Conservation (phyloP, 2,797 vertebrate genomes). For the Pseudochromis fuscus region DNA sequence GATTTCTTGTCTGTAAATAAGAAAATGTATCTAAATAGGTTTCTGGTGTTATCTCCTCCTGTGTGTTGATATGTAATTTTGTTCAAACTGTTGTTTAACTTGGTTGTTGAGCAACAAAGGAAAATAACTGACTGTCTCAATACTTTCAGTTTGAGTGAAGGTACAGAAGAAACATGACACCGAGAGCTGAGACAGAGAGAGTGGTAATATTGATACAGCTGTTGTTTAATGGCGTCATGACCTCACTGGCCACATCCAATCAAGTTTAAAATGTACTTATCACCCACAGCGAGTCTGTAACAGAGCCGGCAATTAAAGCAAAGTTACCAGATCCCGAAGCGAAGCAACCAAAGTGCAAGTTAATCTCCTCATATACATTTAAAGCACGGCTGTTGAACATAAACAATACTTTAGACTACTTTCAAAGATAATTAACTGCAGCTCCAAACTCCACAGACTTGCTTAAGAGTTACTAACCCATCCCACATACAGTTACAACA, state of each 20-base stretch:
- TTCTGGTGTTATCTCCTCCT: background rate
- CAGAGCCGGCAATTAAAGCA: slow-evolving; percentile 55
- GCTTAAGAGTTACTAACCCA: slow-evolving; percentile 39
- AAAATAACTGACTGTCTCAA: background rate
- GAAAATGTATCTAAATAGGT: background rate
- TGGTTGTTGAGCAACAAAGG: background rate
- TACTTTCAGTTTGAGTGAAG: slow-evolving; percentile 9
- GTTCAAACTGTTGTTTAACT: background rate
- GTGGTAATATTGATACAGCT: slow-evolving; percentile 70
- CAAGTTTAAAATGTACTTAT: slow-evolving; percentile 62
- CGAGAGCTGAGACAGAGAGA: slow-evolving; percentile 49
- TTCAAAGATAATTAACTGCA: slow-evolving; percentile 54
- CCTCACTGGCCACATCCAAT: slow-evolving; percentile 75
- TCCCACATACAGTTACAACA: slow-evolving; percentile 14
- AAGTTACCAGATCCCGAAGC: slow-evolving; percentile 25
- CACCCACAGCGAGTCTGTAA: slow-evolving; percentile 59
- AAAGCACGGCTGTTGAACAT: slow-evolving; percentile 18
- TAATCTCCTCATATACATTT: slow-evolving; percentile 32
- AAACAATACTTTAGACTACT: slow-evolving; percentile 32
- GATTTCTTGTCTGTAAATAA: background rate
- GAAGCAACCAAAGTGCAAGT: slow-evolving; percentile 36
- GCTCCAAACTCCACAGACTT: slow-evolving; percentile 45
- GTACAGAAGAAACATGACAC: slow-evolving; percentile 28
- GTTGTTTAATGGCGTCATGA: slow-evolving; percentile 63
- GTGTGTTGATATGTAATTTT: background rate